Evolutionary conservation across 1,140 invertebrate species (phyloP), one percentile per base, ranked within the genome.

Genomic region (Penaeus chinensis): DNA sequence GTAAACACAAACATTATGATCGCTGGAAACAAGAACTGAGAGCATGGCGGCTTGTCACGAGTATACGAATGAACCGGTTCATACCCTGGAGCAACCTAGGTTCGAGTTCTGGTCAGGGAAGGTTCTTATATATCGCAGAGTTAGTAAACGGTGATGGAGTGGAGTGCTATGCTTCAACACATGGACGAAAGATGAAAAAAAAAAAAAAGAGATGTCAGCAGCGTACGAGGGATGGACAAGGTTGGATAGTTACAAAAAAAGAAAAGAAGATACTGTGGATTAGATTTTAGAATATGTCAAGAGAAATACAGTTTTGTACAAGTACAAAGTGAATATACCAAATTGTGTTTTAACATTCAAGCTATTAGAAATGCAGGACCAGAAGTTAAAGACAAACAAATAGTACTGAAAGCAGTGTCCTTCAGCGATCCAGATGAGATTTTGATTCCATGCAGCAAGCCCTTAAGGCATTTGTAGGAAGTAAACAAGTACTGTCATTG

Each of bases 321-420:
- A 20, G 66, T 69, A 22, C 66, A 69, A 20, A 69, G 66, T 22
- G 65, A 69, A 11, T 22, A 69, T n/a, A 69, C 66, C 66, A 20
- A 69, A 69, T 0, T n/a, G 20, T 22, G 32, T 22, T 69, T 32
- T 2, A 32, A 19, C 66, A 22, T 69, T 69, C 2, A 69, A 69
- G 18, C 22, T 69, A 69, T 22, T 69, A 22, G 66, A 69, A 69
- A 20, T 18, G 20, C 66, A 0, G 10, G 66, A 7, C 4, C 27
- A 69, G 66, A 69, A 13, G 66, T 69, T 18, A 69, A 69, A 69
- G 66, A 69, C 66, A 69, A 69, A 69, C 66, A 69, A 69, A 69
- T 69, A 69, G 66, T 22, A 27, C 22, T 16, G 20, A 69, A 13
- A 22, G 66, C 66, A 69, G 20, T 69, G 66, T 69, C 66, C 20